Percentiles rank a stretch among this genome's conserved stretches.
These are phyloP conservation scores for Hypothenemus hampei DNA, from an alignment of 1,140 invertebrate species.

Conservation along the genomic window DNA sequence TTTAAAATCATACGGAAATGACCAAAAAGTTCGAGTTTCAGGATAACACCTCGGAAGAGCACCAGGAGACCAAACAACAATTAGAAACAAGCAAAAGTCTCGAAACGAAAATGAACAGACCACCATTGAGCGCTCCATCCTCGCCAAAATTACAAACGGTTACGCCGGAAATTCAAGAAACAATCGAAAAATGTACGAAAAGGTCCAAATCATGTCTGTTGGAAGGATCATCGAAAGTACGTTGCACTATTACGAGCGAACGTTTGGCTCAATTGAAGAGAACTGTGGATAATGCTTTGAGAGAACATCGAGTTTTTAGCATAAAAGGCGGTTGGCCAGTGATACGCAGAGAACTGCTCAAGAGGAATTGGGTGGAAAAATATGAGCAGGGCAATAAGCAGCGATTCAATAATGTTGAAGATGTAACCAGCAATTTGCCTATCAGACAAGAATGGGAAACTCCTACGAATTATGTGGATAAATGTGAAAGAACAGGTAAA, in stretches of 20 bases:
- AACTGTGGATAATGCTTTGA: slow-evolving; percentile 49
- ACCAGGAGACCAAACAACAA: no score
- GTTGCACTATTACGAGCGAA: slow-evolving; percentile 46
- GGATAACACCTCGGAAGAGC: no score
- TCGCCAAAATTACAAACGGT: slow-evolving; percentile 22
- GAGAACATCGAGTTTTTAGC: slow-evolving; percentile 49
- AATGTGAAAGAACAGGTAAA: slow-evolving; percentile 51
- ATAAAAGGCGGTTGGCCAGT: slow-evolving; percentile 51
- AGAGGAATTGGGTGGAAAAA: slow-evolving; percentile 62
- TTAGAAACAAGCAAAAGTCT: slow-evolving; percentile 1
- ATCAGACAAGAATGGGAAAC: slow-evolving; percentile 48
- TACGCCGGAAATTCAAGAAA: slow-evolving; percentile 24
- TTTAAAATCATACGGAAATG: no score
- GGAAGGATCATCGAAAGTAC: slow-evolving; percentile 33
- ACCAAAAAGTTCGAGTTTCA: no score
- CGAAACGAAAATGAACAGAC: slow-evolving; percentile 11
- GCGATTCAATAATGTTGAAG: slow-evolving; percentile 28
- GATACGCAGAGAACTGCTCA: slow-evolving; percentile 51
- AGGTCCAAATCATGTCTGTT: slow-evolving; percentile 34
- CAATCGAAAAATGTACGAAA: slow-evolving; percentile 26
- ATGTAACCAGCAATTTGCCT: slow-evolving; percentile 47
- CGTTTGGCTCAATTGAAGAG: slow-evolving; percentile 47
- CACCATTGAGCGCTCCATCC: slow-evolving; percentile 22
- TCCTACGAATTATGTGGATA: slow-evolving; percentile 41
- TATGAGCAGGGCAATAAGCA: slow-evolving; percentile 46